These are phyloP conservation scores for Amphiprion ocellaris DNA, from an alignment of 2,113 vertebrate genomes.

Conservation along the genomic window DNA sequence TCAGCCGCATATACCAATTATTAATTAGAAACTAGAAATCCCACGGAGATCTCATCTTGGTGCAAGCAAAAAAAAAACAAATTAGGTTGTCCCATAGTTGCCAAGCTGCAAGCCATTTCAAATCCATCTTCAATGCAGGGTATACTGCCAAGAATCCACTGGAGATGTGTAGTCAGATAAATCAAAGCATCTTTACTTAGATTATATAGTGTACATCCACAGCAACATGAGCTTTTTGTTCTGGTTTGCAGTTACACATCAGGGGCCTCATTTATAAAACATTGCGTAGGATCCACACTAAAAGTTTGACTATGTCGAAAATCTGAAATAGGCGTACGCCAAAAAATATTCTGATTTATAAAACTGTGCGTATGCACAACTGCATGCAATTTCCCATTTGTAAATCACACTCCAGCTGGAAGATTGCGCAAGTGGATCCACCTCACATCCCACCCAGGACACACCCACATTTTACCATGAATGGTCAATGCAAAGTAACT, in stretches of 20 bases:
- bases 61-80: conserved; percentile 40
- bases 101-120: conserved; percentile 48
- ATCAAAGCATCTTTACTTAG: conserved; percentile 17
- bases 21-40: conserved; percentile 81
- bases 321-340: too few species aligned
- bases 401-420: too few species aligned
- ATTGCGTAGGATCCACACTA: too few species aligned
- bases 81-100: conserved; percentile 48
- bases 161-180: conserved; percentile 19
- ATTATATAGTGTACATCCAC: conserved; percentile 1
- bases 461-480: too few species aligned
- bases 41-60: conserved; percentile 63
- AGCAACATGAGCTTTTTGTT: neutral
- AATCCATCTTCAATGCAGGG: conserved; percentile 20
- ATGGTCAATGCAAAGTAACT: too few species aligned
- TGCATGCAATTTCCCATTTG: too few species aligned
- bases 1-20: conserved; percentile 78
- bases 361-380: too few species aligned
- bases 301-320: too few species aligned
- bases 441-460: too few species aligned
- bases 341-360: too few species aligned
- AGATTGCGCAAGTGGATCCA: too few species aligned
- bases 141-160: conserved; percentile 24
- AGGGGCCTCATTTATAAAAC: too few species aligned
- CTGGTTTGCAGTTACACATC: neutral